Percentiles rank a stretch among this genome's conserved stretches.
phyloP scores from a whole-genome alignment of 2,888 invertebrate genomes.

The Heterodera filipjevi region DNA sequence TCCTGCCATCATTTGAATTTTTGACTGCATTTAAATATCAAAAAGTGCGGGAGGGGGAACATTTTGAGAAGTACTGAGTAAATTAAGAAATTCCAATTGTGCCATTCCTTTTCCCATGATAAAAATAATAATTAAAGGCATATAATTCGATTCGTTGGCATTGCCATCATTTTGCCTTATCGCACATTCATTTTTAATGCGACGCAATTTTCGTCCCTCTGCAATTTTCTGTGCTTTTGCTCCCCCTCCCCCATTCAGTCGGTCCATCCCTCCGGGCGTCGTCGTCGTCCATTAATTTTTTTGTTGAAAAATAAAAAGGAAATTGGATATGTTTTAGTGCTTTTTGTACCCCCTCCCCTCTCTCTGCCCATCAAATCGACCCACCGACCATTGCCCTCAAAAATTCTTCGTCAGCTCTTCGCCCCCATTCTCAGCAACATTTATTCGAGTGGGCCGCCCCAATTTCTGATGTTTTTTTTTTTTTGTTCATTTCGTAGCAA shows the following conservation, averaged over 20 bases:
- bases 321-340: slow-evolving; percentile 6
- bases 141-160: too few relatives aligned
- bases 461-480: background rate
- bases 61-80: too few relatives aligned
- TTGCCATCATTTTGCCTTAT: too few relatives aligned
- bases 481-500: background rate
- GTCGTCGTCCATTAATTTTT: slow-evolving; percentile 1
- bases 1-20: too few relatives aligned
- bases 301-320: background rate
- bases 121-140: too few relatives aligned
- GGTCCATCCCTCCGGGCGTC: background rate
- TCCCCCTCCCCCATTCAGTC: background rate
- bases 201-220: too few relatives aligned
- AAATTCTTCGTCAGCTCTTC: background rate
- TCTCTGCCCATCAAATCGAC: background rate
- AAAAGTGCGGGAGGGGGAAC: too few relatives aligned
- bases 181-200: too few relatives aligned
- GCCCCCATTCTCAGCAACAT: slow-evolving; percentile 12
- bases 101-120: too few relatives aligned
- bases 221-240: too few relatives aligned
- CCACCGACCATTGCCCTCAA: background rate
- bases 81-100: too few relatives aligned
- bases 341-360: background rate
- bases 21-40: too few relatives aligned
- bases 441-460: slow-evolving; percentile 9